A percentile compares a stretch with the other conserved stretches of the same genome.
phyloP scores from a whole-genome alignment of 2,888 invertebrate genomes.

The Trisateles emortualis region DNA sequence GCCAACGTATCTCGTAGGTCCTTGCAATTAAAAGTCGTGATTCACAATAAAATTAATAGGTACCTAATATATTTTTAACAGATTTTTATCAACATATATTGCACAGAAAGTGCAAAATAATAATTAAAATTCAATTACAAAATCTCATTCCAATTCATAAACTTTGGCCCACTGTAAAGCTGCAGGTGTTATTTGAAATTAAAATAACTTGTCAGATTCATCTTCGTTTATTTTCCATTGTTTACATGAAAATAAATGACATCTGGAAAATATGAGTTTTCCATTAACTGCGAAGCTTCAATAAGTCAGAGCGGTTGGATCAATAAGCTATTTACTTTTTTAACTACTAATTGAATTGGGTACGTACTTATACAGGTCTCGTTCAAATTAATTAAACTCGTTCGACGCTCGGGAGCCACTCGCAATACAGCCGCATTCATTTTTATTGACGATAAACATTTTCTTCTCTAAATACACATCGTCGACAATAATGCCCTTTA shows the following conservation, averaged over 20 bases:
- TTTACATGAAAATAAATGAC: conserved; percentile 32
- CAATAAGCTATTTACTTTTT: conserved; percentile 63
- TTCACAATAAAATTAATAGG: too few species aligned
- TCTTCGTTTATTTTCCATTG: conserved; percentile 29
- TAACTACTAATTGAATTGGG: conserved; percentile 74
- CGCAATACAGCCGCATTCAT: conserved; percentile 51
- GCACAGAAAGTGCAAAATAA: too few species aligned
- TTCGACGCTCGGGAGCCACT: conserved; percentile 50
- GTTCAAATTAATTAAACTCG: conserved; percentile 73
- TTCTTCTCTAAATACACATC: conserved; percentile 48
- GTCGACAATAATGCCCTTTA: conserved; percentile 43
- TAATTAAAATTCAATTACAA: too few species aligned
- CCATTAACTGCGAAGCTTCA: conserved; percentile 36
- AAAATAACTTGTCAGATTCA: conserved; percentile 28
- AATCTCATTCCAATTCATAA: neutral
- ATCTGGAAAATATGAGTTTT: conserved; percentile 38
- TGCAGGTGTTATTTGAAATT: conserved; percentile 7
- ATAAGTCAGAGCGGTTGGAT: conserved; percentile 50
- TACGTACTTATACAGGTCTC: conserved; percentile 61
- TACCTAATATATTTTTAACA: too few species aligned
- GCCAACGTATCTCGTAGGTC: too few species aligned
- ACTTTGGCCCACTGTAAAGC: neutral
- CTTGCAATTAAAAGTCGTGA: too few species aligned
- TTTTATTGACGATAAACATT: conserved; percentile 67
- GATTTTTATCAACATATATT: too few species aligned